Base-by-base conservation (phyloP, 2,888 invertebrate genomes). In the Flexamia atlantica region DNA sequence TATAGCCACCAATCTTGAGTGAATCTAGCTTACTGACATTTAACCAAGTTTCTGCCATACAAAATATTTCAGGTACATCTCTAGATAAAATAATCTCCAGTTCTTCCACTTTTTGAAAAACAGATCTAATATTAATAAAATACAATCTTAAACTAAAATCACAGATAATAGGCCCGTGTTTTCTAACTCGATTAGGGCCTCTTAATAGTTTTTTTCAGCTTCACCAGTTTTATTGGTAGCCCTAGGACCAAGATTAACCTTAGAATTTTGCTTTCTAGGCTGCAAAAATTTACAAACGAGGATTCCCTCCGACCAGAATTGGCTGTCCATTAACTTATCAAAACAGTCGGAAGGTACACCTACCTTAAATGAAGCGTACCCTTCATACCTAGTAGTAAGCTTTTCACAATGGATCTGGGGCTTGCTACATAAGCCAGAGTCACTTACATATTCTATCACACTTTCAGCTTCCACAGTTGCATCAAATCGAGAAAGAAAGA, bases 61-160 rank as follows among this genome's bases (percentile, higher is more conserved):
- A 50, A 50, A 50, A 9, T 50, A 50, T n/a, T 9, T 50, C 50
- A 50, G 50, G 50, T 4, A 17, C n/a, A 50, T 50, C 50, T 50
- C 17, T 14, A 50, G 50, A 17, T n/a, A 50, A 50, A 50, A 50
- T 50, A 50, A 50, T 50, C 50, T 50, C 50, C 50, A 9, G 17
- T 50, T 50, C 50, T 50, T 50, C 50, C 10, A 50, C 50, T 50
- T 50, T 50, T 4, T n/a, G n/a, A 50, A 50, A 50, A 14, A 50
- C 50, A 50, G 50, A 50, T 50, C 50, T 50, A 50, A 50, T 50
- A n/a, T 50, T 50, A 50, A 50, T 50, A n/a, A n/a, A n/a, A n/a
- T n/a, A n/a, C n/a, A n/a, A n/a, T n/a, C n/a, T n/a, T n/a, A n/a
- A n/a, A n/a, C n/a, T 14, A 50, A 50, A 17, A 50, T 50, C 50